These are phyloP conservation scores for Pheosia tremula DNA, from an alignment of 2,888 invertebrate genomes.

Conservation along the genomic window DNA sequence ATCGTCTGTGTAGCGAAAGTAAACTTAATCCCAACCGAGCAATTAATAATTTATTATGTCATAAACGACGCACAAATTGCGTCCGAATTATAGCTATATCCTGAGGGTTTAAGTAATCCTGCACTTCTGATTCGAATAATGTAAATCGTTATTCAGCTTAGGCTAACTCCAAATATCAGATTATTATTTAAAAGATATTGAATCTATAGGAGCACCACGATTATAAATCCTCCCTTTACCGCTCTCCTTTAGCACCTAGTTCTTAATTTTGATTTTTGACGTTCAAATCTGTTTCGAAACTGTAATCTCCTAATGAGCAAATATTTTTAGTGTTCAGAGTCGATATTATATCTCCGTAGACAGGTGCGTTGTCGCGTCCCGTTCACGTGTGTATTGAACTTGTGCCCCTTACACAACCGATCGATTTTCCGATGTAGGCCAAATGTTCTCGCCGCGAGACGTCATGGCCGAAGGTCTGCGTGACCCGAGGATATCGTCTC, in stretches of 20 bases:
- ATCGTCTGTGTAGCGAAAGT: neutral
- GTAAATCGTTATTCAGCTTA: neutral
- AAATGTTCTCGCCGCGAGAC: conserved; percentile 52
- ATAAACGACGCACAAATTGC: conserved; percentile 13
- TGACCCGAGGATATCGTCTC: conserved; percentile 47
- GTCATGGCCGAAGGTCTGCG: conserved; percentile 70
- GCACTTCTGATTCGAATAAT: neutral
- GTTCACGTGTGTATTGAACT: conserved; percentile 57
- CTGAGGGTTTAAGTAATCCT: neutral
- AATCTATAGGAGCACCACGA: neutral
- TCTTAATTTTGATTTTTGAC: neutral
- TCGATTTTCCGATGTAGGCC: conserved; percentile 78
- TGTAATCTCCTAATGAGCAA: neutral
- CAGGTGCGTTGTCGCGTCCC: conserved; percentile 7
- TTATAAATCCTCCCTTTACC: too few relatives aligned
- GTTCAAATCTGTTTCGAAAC: neutral
- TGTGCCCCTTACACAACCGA: conserved; percentile 62
- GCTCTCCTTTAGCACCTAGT: neutral
- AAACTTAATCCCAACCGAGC: neutral
- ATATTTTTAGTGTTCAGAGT: neutral
- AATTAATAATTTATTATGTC: conserved; percentile 19
- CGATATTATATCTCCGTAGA: neutral
- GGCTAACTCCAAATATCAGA: neutral
- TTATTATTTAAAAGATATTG: neutral
- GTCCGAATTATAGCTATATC: conserved; percentile 11